Evolutionary conservation across 1,140 invertebrate genomes (phyloP).

Genomic region (Pristionchus pacificus): DNA sequence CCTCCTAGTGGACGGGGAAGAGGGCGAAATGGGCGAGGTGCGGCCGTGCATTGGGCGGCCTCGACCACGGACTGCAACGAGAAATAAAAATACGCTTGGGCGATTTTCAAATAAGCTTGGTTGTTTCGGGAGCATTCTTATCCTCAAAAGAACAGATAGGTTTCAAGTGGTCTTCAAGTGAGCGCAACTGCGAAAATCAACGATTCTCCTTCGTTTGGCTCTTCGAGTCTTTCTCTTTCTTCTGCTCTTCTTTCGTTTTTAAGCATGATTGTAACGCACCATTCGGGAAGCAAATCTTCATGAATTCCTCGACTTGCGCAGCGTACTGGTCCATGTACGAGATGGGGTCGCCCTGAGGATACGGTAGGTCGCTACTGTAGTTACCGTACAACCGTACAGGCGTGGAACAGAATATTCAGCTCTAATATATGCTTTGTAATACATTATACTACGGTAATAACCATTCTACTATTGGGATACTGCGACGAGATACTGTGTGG

Average conservation of each 20-base stretch:
- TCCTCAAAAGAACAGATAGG: not conserved
- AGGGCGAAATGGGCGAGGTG: constrained; percentile 23
- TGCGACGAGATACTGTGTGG: too few species aligned
- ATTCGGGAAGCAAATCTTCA: constrained; percentile 39
- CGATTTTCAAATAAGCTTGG: not conserved
- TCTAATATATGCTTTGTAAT: too few species aligned
- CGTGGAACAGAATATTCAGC: too few species aligned
- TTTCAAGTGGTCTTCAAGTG: not conserved
- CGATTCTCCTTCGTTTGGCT: too few species aligned
- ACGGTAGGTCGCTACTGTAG: too few species aligned
- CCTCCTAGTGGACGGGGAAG: constrained; percentile 12
- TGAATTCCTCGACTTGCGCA: constrained; percentile 36
- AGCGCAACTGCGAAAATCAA: not conserved
- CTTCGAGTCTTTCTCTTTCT: too few species aligned
- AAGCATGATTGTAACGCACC: too few species aligned
- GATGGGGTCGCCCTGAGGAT: constrained; percentile 39
- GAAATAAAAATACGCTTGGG: constrained; percentile 12
- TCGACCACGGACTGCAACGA: constrained; percentile 34
- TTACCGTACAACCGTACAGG: too few species aligned
- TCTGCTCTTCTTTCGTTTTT: too few species aligned
- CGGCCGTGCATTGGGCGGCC: constrained; percentile 36
- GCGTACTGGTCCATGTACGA: constrained; percentile 39
- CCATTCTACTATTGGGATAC: too few species aligned
- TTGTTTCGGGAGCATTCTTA: not conserved
- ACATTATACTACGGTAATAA: too few species aligned